phyloP scores from a whole-genome alignment of 2,113 vertebrate genomes.

The Cheirogaleus medius region DNA sequence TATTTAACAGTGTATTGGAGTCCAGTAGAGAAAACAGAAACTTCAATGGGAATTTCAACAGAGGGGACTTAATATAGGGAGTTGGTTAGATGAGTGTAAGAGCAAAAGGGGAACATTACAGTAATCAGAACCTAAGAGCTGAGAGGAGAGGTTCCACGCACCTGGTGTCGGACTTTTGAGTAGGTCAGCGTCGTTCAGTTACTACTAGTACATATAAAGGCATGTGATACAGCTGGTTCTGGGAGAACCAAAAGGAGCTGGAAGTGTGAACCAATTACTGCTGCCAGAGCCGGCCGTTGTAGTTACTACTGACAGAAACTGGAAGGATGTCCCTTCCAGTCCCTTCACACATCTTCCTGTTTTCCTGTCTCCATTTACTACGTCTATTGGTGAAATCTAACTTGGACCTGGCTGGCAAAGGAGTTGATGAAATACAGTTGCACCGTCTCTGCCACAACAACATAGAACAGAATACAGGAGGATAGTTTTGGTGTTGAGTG shows the following conservation, averaged over 20 bases:
- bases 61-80: neutral
- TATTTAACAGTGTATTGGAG: neutral
- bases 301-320: neutral
- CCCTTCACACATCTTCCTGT: neutral
- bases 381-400: neutral
- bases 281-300: neutral
- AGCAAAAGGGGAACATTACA: neutral
- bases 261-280: neutral
- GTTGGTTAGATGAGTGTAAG: neutral
- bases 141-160: neutral
- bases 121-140: neutral
- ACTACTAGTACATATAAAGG: neutral
- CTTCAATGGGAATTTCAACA: neutral
- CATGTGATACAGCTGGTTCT: neutral
- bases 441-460: neutral
- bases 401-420: neutral
- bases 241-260: neutral
- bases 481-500: constrained; percentile 9
- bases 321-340: neutral
- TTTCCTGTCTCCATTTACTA: neutral
- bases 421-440: neutral
- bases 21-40: constrained; percentile 22
- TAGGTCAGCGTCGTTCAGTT: neutral
- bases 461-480: neutral
- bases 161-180: neutral